Evolutionary conservation across 2,888 invertebrate species (phyloP).

Genomic region (Danaus chrysippus): DNA sequence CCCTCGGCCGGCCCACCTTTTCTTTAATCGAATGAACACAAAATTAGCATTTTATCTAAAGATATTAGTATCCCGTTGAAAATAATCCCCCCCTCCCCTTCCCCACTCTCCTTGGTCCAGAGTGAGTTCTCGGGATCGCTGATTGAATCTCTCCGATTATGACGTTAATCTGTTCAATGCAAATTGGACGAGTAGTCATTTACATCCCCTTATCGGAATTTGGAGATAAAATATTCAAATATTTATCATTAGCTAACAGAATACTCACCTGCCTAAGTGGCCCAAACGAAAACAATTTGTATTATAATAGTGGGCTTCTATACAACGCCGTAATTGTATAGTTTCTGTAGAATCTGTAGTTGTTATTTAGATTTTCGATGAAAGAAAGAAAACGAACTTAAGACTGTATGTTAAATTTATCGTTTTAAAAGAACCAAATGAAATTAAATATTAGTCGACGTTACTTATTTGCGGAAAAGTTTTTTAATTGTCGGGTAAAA

Average conservation of each 20-base stretch:
- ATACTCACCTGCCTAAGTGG: slow-evolving; percentile 40
- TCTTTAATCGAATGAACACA: slow-evolving; percentile 75
- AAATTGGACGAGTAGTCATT: slow-evolving; percentile 77
- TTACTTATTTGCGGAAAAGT: too few species aligned
- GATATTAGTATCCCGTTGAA: slow-evolving; percentile 70
- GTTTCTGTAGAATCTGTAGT: neutral
- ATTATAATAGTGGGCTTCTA: slow-evolving; percentile 11
- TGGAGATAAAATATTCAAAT: slow-evolving; percentile 71
- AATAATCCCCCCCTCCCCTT: slow-evolving; percentile 38
- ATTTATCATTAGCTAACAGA: slow-evolving; percentile 58
- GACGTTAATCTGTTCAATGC: slow-evolving; percentile 78
- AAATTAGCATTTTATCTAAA: slow-evolving; percentile 77
- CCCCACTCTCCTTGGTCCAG: slow-evolving; percentile 46
- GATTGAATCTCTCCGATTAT: slow-evolving; percentile 78
- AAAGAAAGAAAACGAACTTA: neutral
- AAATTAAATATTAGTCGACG: neutral
- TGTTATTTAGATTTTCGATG: neutral
- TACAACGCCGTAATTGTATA: neutral
- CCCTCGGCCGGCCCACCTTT: slow-evolving; percentile 48
- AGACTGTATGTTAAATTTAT: neutral
- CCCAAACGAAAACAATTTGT: slow-evolving; percentile 26
- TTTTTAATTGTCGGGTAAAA: too few species aligned
- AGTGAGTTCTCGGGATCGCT: slow-evolving; percentile 64
- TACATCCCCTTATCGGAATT: slow-evolving; percentile 74
- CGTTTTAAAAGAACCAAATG: neutral